Evolutionary conservation across 2,797 vertebrate genomes (phyloP), one percentile per base, ranked within the genome.

Genomic region (Novumbra hubbsi): DNA sequence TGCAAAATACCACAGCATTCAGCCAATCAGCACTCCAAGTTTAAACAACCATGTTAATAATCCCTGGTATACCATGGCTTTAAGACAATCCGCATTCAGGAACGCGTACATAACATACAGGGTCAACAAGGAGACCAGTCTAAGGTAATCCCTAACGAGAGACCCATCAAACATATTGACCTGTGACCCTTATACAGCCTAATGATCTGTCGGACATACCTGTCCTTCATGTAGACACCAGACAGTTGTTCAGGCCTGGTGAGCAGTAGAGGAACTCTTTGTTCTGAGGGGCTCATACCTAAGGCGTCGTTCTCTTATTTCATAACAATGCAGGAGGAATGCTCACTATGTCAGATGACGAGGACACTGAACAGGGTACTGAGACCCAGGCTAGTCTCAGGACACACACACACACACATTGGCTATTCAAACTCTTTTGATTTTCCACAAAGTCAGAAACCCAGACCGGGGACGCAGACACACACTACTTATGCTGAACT

Each of bases 341-440:
- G 87, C 90, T 90, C 82, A 71, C 88, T 85, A 91, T 92, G 91
- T 88, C 86, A 86, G 91, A 91, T 82, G 88, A 45, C 41, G 41
- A 90, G 87, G 78, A 73, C 78, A 82, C 76, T 74, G 81, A 76
- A 63, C 62, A 45, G 79, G 85, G 80, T 76, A 38, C 82, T 71
- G 71, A 71, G 62, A 67, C 77, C 74, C 73, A 76, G 76, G 83
- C 78, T 73, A 78, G 80, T 87, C 82, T 87, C 83, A 84, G 72
- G 76, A 72, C 73, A 28, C 65, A 49, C 49, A 60, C 73, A 32
- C 68, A 72, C 24, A 52, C 55, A 68, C 14, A 55, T 21, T 45
- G 41, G 41, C 9, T 45, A 12, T 12, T 45, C 41, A 1, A 45
- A 3, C 41, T 12, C 9, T 45, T 45, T 45, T 4, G n/a, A n/a